Conservation (phyloP, 2,797 vertebrate species). For the Ispidina lecontei region DNA sequence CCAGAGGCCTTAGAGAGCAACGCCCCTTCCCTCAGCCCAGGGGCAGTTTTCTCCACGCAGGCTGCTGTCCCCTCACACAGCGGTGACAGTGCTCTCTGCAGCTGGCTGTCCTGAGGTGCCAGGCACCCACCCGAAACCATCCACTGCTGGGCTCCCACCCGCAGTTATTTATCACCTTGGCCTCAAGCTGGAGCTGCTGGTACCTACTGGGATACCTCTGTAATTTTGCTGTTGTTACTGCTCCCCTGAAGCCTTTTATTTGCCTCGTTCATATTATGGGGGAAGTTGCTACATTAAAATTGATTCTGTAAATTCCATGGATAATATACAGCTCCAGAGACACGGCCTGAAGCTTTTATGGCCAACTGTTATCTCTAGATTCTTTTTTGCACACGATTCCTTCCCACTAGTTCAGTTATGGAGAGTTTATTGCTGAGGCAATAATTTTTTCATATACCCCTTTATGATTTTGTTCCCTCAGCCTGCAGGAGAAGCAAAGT, state of each 20-base stretch:
- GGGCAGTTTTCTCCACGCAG: background rate
- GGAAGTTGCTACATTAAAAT: background rate
- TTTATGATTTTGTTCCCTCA: background rate
- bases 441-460: background rate
- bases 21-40: background rate
- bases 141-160: accelerated
- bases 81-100: background rate
- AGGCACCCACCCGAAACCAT: background rate
- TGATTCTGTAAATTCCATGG: background rate
- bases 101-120: background rate
- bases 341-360: background rate
- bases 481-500: background rate
- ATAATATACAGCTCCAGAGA: background rate
- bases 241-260: background rate
- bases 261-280: background rate
- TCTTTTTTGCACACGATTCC: background rate
- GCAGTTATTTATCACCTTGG: background rate
- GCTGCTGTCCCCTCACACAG: background rate
- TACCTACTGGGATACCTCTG: accelerated
- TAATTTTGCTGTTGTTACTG: background rate
- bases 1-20: accelerated
- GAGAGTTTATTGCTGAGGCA: background rate
- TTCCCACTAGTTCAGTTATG: background rate
- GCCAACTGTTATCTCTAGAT: background rate
- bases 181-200: background rate